Base-by-base conservation (phyloP, 2,888 invertebrate genomes). In the Lasioglossum marginatum region DNA sequence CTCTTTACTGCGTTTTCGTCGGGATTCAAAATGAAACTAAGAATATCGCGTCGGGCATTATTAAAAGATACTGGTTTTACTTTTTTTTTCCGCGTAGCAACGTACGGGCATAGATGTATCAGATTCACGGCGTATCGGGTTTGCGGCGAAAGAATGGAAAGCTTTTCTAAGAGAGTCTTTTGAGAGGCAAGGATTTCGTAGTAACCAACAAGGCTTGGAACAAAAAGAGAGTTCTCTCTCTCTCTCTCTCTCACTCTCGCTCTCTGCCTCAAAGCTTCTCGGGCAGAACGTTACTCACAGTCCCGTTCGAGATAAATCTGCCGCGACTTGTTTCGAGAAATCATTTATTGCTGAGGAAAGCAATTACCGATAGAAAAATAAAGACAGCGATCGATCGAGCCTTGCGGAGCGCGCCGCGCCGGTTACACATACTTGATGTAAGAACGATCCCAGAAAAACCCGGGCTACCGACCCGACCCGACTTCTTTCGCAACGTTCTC, bases 361-460 rank as follows among this genome's bases (percentile, higher is more conserved):
- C 73, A 73, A 52, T 73, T 73, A 73, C 48, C 27, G 73, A 34
- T 19, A 52, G 31, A 73, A 73, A 52, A 52, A 73, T 73, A 48
- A 52, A 52, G 48, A 52, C 73, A 48, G 4, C 27, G 73, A 27
- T 73, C 48, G 73, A 45, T 73, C 48, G 31, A 34, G 45, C 52
- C 5, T 57, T 12, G 31, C 23, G 19, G 23, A 43, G 4, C 37
- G n/a, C 14, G 23, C 14, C 10, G 48, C 40, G 68, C 34, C 10
- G 23, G 73, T 73, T 73, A 34, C 73, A 27, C 48, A 72, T 48
- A 31, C 31, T 45, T 48, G 48, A 45, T 52, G 73, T 52, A 52
- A 34, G 57, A 43, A 34, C 31, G 45, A 66, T 31, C 45, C 45
- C 14, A 45, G 45, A 16, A 45, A 23, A 34, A 43, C 63, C 40